These are phyloP conservation scores for Ectemnius continuus DNA, from an alignment of 2,888 invertebrate genomes.

Conservation along the genomic window DNA sequence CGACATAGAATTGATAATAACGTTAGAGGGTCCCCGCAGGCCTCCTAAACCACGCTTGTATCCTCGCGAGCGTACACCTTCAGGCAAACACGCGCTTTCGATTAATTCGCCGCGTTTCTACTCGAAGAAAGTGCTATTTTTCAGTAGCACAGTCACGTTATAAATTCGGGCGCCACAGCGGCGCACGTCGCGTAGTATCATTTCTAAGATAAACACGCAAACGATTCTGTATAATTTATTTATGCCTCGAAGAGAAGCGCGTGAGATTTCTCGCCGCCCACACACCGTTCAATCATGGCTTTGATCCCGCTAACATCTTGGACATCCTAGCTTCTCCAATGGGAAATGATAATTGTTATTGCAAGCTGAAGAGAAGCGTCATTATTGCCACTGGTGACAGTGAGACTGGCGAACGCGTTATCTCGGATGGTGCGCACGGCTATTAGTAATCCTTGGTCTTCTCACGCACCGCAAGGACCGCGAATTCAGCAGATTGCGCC, in stretches of 20 bases:
- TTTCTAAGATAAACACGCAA: neutral
- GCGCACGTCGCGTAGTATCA: neutral
- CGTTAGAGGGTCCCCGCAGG: constrained; percentile 21
- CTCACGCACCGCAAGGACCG: constrained; percentile 65
- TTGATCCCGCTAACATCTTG: constrained; percentile 29
- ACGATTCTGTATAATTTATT: too few relatives aligned
- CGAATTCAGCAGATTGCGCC: constrained; percentile 60
- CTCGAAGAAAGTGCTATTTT: neutral
- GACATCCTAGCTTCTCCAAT: constrained; percentile 34
- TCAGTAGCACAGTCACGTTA: neutral
- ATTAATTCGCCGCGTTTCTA: constrained; percentile 26
- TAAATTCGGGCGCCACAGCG: neutral
- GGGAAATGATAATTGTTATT: constrained; percentile 50
- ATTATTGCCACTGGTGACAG: constrained; percentile 21
- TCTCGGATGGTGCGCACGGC: constrained; percentile 56
- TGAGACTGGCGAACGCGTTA: constrained; percentile 28
- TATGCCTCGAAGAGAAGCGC: neutral
- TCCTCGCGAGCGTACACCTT: constrained; percentile 11
- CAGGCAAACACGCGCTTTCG: constrained; percentile 27
- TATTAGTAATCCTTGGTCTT: constrained; percentile 55
- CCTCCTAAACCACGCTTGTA: neutral
- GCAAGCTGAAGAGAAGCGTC: constrained; percentile 12
- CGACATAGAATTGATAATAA: constrained; percentile 36
- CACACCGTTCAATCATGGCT: constrained; percentile 13
- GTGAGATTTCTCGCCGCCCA: constrained; percentile 20